Evolutionary conservation across 2,888 invertebrate genomes (phyloP).

Genomic region (Sceliomorpha sp.): DNA sequence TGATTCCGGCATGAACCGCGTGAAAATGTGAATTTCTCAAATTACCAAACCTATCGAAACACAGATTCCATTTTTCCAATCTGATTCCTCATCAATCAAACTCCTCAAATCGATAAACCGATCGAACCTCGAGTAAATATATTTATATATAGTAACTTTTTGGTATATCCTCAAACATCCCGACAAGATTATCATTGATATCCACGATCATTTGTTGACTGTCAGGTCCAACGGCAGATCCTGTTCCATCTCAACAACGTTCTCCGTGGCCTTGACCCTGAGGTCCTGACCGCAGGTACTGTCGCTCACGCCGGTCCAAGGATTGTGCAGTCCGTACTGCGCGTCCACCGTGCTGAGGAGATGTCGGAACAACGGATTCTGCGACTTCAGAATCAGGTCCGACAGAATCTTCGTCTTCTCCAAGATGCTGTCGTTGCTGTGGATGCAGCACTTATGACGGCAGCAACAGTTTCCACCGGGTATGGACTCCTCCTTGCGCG

Average conservation of each 20-base stretch:
- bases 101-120: too few relatives aligned
- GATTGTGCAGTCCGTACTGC: constrained; percentile 73
- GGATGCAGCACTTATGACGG: constrained; percentile 75
- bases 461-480: constrained; percentile 67
- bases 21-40: too few relatives aligned
- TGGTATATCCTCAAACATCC: constrained; percentile 7
- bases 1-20: too few relatives aligned
- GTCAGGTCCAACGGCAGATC: constrained; percentile 80
- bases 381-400: constrained; percentile 74
- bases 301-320: constrained; percentile 71
- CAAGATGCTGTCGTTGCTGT: constrained; percentile 71
- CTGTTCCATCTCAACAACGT: constrained; percentile 77
- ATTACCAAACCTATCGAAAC: too few relatives aligned
- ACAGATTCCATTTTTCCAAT: too few relatives aligned
- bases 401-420: constrained; percentile 77
- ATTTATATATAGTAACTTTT: constrained; percentile 23
- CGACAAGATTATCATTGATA: not conserved
- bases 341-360: constrained; percentile 73
- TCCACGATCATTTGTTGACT: constrained; percentile 73
- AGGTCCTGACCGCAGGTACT: constrained; percentile 74
- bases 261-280: constrained; percentile 80
- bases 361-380: constrained; percentile 74
- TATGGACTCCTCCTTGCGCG: constrained; percentile 32
- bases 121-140: constrained; percentile 2
- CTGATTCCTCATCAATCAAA: too few relatives aligned